These are phyloP conservation scores for Festucalex cinctus DNA, from an alignment of 2,113 vertebrate genomes.

Conservation along the genomic window DNA sequence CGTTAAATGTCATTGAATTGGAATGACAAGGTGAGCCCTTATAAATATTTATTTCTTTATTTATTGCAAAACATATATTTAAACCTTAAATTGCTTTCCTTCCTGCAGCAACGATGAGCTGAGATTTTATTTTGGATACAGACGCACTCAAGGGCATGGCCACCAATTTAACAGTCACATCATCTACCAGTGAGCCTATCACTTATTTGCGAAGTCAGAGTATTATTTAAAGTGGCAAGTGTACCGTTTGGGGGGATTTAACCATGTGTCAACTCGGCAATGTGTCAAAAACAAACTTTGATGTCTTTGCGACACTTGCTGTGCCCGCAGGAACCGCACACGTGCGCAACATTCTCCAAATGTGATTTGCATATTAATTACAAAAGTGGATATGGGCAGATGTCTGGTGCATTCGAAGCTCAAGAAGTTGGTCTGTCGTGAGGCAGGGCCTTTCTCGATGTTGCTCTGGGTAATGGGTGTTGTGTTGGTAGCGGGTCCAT, in stretches of 20 bases:
- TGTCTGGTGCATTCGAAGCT: slow-evolving; percentile 79
- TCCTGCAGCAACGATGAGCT: slow-evolving; percentile 17
- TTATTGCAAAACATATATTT: neutral
- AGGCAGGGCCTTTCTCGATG: slow-evolving; percentile 56
- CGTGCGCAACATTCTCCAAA: slow-evolving; percentile 42
- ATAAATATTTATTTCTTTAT: too few species aligned
- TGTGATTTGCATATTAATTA: slow-evolving; percentile 87
- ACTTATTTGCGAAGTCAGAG: neutral
- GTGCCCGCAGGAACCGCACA: slow-evolving; percentile 33
- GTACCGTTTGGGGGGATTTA: neutral
- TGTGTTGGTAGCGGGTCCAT: slow-evolving; percentile 67
- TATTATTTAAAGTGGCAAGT: neutral
- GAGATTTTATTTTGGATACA: slow-evolving; percentile 34
- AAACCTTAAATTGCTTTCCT: neutral
- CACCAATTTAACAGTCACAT: neutral
- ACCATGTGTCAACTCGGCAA: neutral
- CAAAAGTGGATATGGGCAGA: slow-evolving; percentile 75
- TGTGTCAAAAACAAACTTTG: slow-evolving; percentile 67
- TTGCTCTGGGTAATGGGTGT: slow-evolving; percentile 58
- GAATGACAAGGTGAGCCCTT: slow-evolving; percentile 70
- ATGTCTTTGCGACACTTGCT: slow-evolving; percentile 46
- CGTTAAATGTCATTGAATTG: slow-evolving; percentile 41
- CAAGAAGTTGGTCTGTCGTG: slow-evolving; percentile 42
- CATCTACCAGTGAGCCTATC: slow-evolving; percentile 7
- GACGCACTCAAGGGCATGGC: slow-evolving; percentile 54